A percentile compares a stretch with the other conserved stretches of the same genome.
phyloP scores from a whole-genome alignment of 1,140 invertebrate genomes.

The Dendrolimus kikuchii region DNA sequence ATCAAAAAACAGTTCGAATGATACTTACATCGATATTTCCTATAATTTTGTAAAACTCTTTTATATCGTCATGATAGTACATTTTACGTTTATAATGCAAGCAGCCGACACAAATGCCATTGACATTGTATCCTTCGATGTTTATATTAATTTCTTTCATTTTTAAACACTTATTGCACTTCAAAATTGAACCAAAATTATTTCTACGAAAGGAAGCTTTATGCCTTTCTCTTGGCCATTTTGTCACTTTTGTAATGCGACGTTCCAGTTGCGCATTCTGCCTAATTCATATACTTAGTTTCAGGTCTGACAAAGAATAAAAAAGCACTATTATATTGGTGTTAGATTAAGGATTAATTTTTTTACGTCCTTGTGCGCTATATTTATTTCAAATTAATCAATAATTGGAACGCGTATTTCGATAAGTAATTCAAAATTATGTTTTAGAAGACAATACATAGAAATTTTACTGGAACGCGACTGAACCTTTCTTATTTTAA shows the following conservation, averaged over 20 bases:
- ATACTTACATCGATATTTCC: slow-evolving; percentile 54
- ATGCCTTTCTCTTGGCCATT: slow-evolving; percentile 56
- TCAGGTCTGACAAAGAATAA: too few relatives aligned
- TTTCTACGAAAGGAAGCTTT: slow-evolving; percentile 42
- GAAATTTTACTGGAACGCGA: too few relatives aligned
- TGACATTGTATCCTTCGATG: slow-evolving; percentile 65
- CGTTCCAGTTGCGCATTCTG: too few relatives aligned
- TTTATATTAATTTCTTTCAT: slow-evolving; percentile 65
- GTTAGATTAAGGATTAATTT: too few relatives aligned
- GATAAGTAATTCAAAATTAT: too few relatives aligned
- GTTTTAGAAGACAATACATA: too few relatives aligned
- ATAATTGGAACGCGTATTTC: too few relatives aligned
- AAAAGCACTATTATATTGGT: too few relatives aligned
- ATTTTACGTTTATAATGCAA: slow-evolving; percentile 55
- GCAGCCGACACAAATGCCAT: slow-evolving; percentile 60
- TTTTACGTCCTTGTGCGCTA: too few relatives aligned
- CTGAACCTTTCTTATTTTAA: too few relatives aligned
- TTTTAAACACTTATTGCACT: slow-evolving; percentile 19
- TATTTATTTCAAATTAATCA: too few relatives aligned
- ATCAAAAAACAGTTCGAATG: background rate
- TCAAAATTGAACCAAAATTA: slow-evolving; percentile 25
- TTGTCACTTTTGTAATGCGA: slow-evolving; percentile 38
- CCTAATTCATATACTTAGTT: too few relatives aligned
- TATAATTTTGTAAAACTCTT: slow-evolving; percentile 43
- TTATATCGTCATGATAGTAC: slow-evolving; percentile 37